Percentiles rank a stretch among this genome's conserved stretches.
Conservation (phyloP, 1,140 invertebrate genomes). For the Nasonia giraulti region DNA sequence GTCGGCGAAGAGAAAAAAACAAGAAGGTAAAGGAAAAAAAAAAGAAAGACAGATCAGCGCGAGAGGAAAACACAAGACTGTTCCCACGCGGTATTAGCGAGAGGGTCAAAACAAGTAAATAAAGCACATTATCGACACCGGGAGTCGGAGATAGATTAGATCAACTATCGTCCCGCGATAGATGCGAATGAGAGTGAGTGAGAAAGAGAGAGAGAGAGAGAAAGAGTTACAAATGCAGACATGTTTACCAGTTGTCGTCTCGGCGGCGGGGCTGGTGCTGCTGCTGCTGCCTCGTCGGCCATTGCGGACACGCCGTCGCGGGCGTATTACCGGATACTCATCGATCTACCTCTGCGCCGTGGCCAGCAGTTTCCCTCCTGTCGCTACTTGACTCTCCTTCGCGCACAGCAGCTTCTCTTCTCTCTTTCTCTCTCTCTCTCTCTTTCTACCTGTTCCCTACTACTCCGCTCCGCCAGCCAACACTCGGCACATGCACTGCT, state of each 20-base stretch:
- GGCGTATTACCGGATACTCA: conserved; percentile 67
- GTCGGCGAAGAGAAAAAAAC: neutral
- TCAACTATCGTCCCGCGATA: neutral
- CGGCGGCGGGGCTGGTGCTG: conserved; percentile 56
- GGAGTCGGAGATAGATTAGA: neutral
- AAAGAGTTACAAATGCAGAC: neutral
- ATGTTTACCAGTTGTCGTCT: conserved; percentile 72
- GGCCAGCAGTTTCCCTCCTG: neutral
- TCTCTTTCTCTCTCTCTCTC: neutral
- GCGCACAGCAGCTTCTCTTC: neutral
- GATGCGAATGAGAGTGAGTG: neutral
- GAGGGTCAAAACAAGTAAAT: neutral
- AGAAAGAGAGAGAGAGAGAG: neutral
- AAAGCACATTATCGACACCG: neutral
- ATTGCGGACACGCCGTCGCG: conserved; percentile 67
- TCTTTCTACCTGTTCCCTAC: neutral
- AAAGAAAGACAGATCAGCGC: neutral
- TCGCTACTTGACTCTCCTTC: neutral
- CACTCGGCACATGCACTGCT: neutral
- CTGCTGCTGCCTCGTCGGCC: conserved; percentile 67
- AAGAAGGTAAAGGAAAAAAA: neutral
- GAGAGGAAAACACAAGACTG: neutral
- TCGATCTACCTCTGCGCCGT: conserved; percentile 41
- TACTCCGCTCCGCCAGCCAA: neutral
- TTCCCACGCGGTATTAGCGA: neutral